A percentile compares a stretch with the other conserved stretches of the same genome.
Conservation (phyloP, 30 jellyfish, hydroid and myxozoan species). For the Nemopilema nomurai region DNA sequence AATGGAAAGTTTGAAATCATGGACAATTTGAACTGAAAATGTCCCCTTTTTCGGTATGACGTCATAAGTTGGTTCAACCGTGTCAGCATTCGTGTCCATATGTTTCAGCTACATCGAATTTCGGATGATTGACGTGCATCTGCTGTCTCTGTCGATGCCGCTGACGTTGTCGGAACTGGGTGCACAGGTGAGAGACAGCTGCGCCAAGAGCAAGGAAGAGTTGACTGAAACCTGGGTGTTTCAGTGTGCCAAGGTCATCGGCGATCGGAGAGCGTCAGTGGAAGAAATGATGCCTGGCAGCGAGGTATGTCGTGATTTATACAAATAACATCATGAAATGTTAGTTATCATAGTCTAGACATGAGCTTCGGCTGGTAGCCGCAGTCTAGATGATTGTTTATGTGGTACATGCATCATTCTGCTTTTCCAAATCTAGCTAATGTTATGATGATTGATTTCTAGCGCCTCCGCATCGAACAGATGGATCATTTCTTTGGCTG, state of each 20-base stretch:
- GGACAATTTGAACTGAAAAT: too few species aligned
- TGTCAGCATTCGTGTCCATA: too few species aligned
- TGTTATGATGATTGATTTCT: background rate
- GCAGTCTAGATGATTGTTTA: too few species aligned
- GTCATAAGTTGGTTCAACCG: background rate
- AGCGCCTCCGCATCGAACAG: constrained; percentile 52
- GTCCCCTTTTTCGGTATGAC: too few species aligned
- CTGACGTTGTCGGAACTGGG: constrained; percentile 33
- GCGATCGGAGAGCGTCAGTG: constrained; percentile 19
- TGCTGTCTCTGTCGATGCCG: constrained; percentile 38
- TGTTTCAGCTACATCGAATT: constrained; percentile 41
- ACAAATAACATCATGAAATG: background rate
- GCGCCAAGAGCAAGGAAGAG: constrained; percentile 36
- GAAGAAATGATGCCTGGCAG: constrained; percentile 46
- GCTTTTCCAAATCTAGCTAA: too few species aligned
- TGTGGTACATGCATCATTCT: too few species aligned
- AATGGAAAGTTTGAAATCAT: too few species aligned
- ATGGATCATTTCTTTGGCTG: constrained; percentile 67
- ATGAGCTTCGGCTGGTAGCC: too few species aligned
- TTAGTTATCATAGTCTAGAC: background rate
- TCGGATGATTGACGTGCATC: constrained; percentile 43
- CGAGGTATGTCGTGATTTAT: constrained; percentile 17
- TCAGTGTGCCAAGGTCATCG: constrained; percentile 57
- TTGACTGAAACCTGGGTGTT: constrained; percentile 59
- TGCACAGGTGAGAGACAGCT: constrained; percentile 20